Evolutionary conservation across 2,888 invertebrate species (phyloP).

Genomic region (Callyntrura sp.): DNA sequence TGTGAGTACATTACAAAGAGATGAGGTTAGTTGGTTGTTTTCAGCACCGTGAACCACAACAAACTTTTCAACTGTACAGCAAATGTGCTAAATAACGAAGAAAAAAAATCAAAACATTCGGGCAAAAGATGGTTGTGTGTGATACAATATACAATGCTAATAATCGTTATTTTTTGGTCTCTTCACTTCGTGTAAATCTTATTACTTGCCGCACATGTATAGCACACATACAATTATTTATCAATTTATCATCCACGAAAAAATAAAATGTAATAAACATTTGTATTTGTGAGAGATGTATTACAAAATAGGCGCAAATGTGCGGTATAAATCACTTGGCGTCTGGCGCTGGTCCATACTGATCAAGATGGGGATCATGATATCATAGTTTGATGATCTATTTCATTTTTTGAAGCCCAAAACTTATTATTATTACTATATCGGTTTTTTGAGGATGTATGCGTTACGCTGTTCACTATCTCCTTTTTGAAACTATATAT

Average conservation of each 20-base stretch:
- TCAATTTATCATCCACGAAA: no score
- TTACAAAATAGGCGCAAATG: no score
- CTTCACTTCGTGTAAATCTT: neutral
- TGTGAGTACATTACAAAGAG: neutral
- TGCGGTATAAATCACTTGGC: neutral
- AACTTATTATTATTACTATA: no score
- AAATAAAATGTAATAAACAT: no score
- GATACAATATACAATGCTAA: neutral
- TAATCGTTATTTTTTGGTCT: neutral
- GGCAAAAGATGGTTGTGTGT: constrained; percentile 4
- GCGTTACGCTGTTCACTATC: neutral
- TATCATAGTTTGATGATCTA: constrained; percentile 3
- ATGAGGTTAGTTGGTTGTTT: constrained; percentile 20
- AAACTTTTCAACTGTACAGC: constrained; percentile 27
- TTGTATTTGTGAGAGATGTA: no score
- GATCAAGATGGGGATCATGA: neutral
- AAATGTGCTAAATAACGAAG: neutral
- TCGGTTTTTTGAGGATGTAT: no score
- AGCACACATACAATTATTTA: no score
- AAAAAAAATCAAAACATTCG: neutral
- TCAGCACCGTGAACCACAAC: constrained; percentile 32
- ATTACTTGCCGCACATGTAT: no score
- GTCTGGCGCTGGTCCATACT: constrained; percentile 17
- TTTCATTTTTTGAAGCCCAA: neutral
- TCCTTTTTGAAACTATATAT: neutral